Base-by-base conservation (phyloP, 2,113 vertebrate genomes). In the Nematolebias whitei region DNA sequence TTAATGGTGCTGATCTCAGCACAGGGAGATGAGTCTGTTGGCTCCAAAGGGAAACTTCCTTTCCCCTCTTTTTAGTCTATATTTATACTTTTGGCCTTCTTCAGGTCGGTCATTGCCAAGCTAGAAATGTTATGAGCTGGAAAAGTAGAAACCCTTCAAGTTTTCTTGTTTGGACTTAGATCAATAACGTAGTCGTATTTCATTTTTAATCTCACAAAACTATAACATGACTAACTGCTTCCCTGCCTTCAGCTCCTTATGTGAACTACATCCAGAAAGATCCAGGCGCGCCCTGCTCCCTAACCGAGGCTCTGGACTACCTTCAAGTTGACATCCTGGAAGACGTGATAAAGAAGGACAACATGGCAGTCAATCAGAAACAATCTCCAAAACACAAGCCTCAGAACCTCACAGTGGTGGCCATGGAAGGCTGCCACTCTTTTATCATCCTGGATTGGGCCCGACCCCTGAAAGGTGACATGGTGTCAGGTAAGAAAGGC, bases 381-480 rank as follows among this genome's bases (percentile, higher is more conserved):
- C 85, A 76, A 24, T 93, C 81, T 58, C 96, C 98, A 7, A 92
- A 93, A 80, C 87, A 92, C 40, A 92, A 92, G 44, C 96, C 98
- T 35, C 92, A 95, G 57, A 98, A 99, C 80, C 92, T 99, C 87
- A 99, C 97, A 0, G 93, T 99, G 2, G 96, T 99, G 0, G 98
- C 98, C 52, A 94, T 99, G 49, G 97, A 99, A 88, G 97, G 97
- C 69, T 99, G 97, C 79, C 98, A 99, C 67, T 99, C 98, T 0
- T 99, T 99, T 63, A 96, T 99, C 80, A 99, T 99, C 35, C 82
- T 99, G 71, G 97, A 99, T 87, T 99, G 97, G 98, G 94, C 90
- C 61, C 95, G 92, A 50, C 96, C 96, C 12, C 61, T 91, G 53
- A 93, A 81, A 24, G 94, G 93, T 49, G 96, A 99, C 55, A 93